Base-by-base conservation (phyloP, 2,113 vertebrate species). In the Psilopsiagon aurifrons region DNA sequence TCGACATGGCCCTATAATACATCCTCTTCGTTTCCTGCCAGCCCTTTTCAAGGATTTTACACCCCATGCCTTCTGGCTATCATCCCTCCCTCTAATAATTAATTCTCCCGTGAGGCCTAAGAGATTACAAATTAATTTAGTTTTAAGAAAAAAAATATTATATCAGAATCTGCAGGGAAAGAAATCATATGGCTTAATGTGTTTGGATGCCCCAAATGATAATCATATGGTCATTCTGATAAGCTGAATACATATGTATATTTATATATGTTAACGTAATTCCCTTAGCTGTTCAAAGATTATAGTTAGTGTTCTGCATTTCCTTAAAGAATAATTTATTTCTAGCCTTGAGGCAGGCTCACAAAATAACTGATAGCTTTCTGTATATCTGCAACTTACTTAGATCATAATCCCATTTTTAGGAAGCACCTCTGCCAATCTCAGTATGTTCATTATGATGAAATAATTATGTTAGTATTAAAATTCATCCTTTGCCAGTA, bases 401-500 rank as follows among this genome's bases (percentile, higher is more conserved):
- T 92, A 84, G 69, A 94, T 69, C 83, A 84, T 54, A 93, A 87
- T 93, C 62, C 49, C 7, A 41, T 63, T 91, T 95, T 94, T 71
- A 94, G 69, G 81, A 95, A 80, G 62, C 62, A 73, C 87, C 70
- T 94, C 49, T 66, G 79, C 49, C 59, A 63, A 76, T 29, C 47
- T 94, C 81, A 73, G 66, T 69, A 43, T 89, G 66, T 88, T 96
- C 74, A 86, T 87, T 83, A 95, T 87, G 94, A 95, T 91, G 54
- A 92, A 96, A 95, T 94, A 94, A 96, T 93, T 83, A 89, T 73
- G 67, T 71, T 88, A 83, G 70, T 71, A 79, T 97, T 95, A 96
- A 96, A 97, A 96, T 92, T 92, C 80, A 94, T 87, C 49, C 70
- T 94, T 89, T 92, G 57, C 69, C 31, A 41, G 73, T 92, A 96